Evolutionary conservation across 2,888 invertebrate genomes (phyloP).

Genomic region (Poecilus cupreus): DNA sequence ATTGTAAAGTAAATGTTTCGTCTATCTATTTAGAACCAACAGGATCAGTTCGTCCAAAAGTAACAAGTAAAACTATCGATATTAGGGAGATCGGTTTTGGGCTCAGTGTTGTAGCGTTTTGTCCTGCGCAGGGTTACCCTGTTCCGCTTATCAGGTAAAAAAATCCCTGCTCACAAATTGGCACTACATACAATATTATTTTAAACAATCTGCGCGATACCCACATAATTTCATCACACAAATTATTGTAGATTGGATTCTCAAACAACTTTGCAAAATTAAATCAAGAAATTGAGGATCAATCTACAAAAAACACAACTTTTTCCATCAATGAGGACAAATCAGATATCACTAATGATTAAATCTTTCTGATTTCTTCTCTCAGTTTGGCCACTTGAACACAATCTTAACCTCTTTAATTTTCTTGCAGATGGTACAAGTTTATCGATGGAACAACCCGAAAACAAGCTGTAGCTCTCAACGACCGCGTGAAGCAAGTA

Average conservation of each 20-base stretch:
- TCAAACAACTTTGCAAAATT: too few species aligned
- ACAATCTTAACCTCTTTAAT: constrained; percentile 56
- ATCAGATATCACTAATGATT: neutral
- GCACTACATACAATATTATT: neutral
- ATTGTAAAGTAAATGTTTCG: neutral
- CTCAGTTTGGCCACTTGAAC: neutral
- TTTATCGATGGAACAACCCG: constrained; percentile 91
- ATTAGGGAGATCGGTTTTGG: constrained; percentile 67
- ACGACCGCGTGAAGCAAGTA: constrained; percentile 93
- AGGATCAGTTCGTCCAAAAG: constrained; percentile 80
- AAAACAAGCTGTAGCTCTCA: constrained; percentile 91
- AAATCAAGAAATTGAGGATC: neutral
- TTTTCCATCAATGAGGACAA: constrained; percentile 6
- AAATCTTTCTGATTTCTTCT: constrained; percentile 9
- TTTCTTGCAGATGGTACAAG: constrained; percentile 93
- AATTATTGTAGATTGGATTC: too few species aligned
- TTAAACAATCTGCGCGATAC: too few species aligned
- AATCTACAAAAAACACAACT: neutral
- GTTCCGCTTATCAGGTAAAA: constrained; percentile 84
- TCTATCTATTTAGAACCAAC: constrained; percentile 77
- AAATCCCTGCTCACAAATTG: neutral
- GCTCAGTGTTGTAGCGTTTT: constrained; percentile 76
- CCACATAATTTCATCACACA: too few species aligned
- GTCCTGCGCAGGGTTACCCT: constrained; percentile 85
- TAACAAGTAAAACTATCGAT: constrained; percentile 77